Base-by-base conservation (phyloP, 2,797 vertebrate genomes). In the Manis javanica region DNA sequence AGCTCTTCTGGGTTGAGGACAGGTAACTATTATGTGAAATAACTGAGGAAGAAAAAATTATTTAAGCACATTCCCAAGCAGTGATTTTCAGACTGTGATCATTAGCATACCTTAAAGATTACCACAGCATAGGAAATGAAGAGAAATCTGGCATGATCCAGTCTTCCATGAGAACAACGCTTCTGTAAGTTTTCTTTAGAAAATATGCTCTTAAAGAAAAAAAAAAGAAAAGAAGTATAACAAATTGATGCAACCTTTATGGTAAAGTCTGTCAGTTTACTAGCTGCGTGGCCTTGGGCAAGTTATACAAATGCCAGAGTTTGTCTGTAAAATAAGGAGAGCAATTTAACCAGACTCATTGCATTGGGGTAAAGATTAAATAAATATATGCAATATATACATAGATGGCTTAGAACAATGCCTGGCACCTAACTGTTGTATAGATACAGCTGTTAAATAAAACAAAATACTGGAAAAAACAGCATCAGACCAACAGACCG, bases 341-440 rank as follows among this genome's bases (percentile, higher is more conserved):
- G 79, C 86, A 69, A 75, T 94, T 92, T 94, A 75, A 75, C 15
- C 31, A 81, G 66, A 71, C 14, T 93, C 71, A 72, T 15, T 53
- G 55, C 1, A 7, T 61, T 91, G 29, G 53, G 42, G 61, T 85
- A 68, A 93, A 74, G n/a, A 92, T 31, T 63, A 91, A 83, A 26
- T n/a, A 82, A 64, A 81, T 79, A 26, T 29, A 57, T 51, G 2
- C 23, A 3, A 24, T 5, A 77, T 55, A 71, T 29, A 19, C 15
- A 90, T 24, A 69, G 51, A n/a, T 84, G 68, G 49, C 46, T 63
- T 77, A 83, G 16, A 82, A 86, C 18, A 97, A 63, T 79, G 29
- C 10, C 29, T 31, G 42, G 16, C 12, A 81, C 42, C 23, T 31
- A 88, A 88, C 16, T 66, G 7, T 61, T 95, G 18, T 63, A 24